Evolutionary conservation across 92 coral and sea anemone species (phyloP).

Genomic region (Umimayanthus chanpuru): DNA sequence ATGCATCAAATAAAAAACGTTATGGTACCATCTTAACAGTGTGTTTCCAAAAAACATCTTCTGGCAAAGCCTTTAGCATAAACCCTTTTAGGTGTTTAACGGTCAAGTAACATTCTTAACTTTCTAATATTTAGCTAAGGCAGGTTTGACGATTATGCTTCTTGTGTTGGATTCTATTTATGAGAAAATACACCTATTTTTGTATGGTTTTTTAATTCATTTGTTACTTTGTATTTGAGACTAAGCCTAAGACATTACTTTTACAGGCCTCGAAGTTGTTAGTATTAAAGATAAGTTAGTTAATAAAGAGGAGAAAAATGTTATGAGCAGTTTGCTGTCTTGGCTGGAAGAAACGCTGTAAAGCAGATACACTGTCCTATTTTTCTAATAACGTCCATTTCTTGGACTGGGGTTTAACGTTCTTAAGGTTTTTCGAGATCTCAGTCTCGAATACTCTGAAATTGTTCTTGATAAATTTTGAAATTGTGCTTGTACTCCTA

Average conservation of each 20-base stretch:
- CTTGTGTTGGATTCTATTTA: not conserved
- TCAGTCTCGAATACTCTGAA: too few species aligned
- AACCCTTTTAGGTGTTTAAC: not conserved
- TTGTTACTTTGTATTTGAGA: slow-evolving; percentile 4
- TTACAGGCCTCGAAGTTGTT: not conserved
- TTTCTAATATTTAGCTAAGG: not conserved
- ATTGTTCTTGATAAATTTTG: too few species aligned
- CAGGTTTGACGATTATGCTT: not conserved
- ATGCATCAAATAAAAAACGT: not conserved
- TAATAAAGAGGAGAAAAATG: not conserved
- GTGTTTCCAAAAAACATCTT: not conserved
- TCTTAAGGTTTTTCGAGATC: too few species aligned
- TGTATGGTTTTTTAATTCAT: not conserved
- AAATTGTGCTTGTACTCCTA: too few species aligned
- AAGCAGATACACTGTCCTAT: too few species aligned
- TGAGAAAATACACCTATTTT: slow-evolving; percentile 10
- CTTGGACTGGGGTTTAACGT: too few species aligned
- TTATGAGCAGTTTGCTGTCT: not conserved
- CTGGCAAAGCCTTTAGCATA: not conserved
- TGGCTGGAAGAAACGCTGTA: too few species aligned
- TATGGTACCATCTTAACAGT: not conserved
- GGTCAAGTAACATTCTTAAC: not conserved
- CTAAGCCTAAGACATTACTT: not conserved
- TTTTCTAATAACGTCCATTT: too few species aligned
- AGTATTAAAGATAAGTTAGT: too few species aligned